Evolutionary conservation across 2,797 vertebrate species (phyloP).

Genomic region (Decapterus maruadsi): DNA sequence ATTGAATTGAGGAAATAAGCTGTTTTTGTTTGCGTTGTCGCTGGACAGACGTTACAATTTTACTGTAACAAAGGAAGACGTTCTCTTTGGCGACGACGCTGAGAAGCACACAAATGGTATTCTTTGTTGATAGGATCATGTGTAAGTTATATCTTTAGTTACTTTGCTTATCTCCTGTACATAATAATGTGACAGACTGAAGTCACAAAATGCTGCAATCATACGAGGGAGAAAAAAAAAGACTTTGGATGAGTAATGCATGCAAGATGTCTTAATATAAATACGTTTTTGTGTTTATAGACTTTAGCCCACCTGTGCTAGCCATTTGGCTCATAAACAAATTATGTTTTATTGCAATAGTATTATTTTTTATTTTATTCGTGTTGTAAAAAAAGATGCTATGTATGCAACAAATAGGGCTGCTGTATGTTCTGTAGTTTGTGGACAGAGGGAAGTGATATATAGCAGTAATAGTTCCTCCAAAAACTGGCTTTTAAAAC

Average conservation of each 20-base stretch:
- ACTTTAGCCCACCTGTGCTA: constrained; percentile 12
- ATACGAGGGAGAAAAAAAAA: neutral
- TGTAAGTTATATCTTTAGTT: constrained; percentile 30
- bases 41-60: constrained; percentile 39
- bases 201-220: constrained; percentile 35
- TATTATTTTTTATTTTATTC: constrained; percentile 42
- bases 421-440: constrained; percentile 31
- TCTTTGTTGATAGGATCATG: constrained; percentile 28
- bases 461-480: neutral
- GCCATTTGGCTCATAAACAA: constrained; percentile 24
- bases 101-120: constrained; percentile 52
- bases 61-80: constrained; percentile 27
- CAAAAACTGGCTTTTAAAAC: neutral
- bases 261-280: constrained; percentile 46
- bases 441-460: constrained; percentile 31
- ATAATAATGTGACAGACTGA: constrained; percentile 30
- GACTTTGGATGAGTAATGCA: constrained; percentile 58
- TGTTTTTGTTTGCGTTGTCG: constrained; percentile 17
- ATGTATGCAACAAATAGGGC: constrained; percentile 24
- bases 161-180: constrained; percentile 33
- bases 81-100: constrained; percentile 42
- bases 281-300: constrained; percentile 34
- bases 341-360: constrained; percentile 34
- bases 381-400: constrained; percentile 29
- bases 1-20: constrained; percentile 10